Base-by-base conservation (phyloP, 2,797 vertebrate species). In the Hemitrygon akajei region DNA sequence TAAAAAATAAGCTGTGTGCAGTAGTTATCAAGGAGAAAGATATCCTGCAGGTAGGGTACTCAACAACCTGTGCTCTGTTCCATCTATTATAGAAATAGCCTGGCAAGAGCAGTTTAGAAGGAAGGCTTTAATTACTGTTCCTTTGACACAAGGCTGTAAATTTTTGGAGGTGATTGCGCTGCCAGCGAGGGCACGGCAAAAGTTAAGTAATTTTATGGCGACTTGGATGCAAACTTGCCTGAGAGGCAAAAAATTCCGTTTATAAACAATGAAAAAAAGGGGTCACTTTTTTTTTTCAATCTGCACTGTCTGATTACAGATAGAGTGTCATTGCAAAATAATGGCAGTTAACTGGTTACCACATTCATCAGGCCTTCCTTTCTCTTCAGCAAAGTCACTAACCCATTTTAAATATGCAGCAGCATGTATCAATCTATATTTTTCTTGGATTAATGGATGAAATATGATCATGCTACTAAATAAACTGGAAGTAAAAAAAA, bases 81-180 rank as follows among this genome's bases (percentile, higher is more conserved):
- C 94, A 95, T 96, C 96, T 95, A 96, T 96, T 96, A 95, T 95
- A 94, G 95, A 96, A 97, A 96, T 95, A 94, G 93, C 86, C 95
- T 95, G 96, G 95, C 95, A 94, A 2, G 95, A 95, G 95, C 94
- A 87, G 91, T 95, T 96, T 96, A 95, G 95, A 95, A 94, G 94
- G 94, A 96, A 93, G 87, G 95, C 94, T 96, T 96, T 97, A 96
- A 97, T 96, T 96, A 96, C 95, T 95, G 94, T 95, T 96, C 94
- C 94, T 96, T 95, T 96, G 96, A 95, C 95, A 95, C 94, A 94
- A 76, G 94, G 40, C 94, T 96, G 96, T 96, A 95, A 94, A 95
- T 97, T 97, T 96, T 95, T 94, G 40, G 40, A 76, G 91, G 47
- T 30, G 69, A 30, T 56, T 75, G 91, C 14, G 14, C 20, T 56